These are phyloP conservation scores for Sebastes nivosus DNA, from an alignment of 2,797 vertebrate genomes.

Conservation along the genomic window DNA sequence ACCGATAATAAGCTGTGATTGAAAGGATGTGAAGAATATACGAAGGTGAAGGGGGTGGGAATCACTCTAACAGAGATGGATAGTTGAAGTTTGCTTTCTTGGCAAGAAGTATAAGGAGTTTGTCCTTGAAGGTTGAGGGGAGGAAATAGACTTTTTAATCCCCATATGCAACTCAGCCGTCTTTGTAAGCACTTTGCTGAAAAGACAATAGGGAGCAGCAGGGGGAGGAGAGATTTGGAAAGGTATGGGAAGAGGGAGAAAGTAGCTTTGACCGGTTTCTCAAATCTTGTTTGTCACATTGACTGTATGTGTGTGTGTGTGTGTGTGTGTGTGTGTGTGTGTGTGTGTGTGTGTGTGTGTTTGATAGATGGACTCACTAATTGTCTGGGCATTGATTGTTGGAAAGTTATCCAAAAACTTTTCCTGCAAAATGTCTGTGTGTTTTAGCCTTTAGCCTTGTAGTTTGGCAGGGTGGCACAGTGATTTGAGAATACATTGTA, in stretches of 20 bases:
- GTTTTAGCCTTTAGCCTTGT: background rate
- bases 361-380: slow-evolving; percentile 13
- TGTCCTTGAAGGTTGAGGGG: slow-evolving; percentile 67
- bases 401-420: background rate
- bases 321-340: background rate
- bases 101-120: slow-evolving; percentile 61
- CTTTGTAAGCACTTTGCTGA: slow-evolving; percentile 75
- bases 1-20: slow-evolving; percentile 12
- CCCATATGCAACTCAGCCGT: slow-evolving; percentile 54
- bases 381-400: background rate
- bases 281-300: slow-evolving; percentile 23
- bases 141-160: slow-evolving; percentile 71
- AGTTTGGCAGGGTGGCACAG: background rate
- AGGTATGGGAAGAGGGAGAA: slow-evolving; percentile 16
- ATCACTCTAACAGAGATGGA: slow-evolving; percentile 31
- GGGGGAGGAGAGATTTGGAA: slow-evolving; percentile 18
- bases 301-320: background rate
- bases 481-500: background rate
- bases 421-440: background rate
- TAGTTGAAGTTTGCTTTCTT: slow-evolving; percentile 58
- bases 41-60: slow-evolving; percentile 4
- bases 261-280: slow-evolving; percentile 10
- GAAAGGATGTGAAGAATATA: slow-evolving; percentile 8
- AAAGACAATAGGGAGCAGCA: slow-evolving; percentile 45
- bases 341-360: background rate